A percentile compares a stretch with the other conserved stretches of the same genome.
Conservation (phyloP, 1,140 invertebrate genomes). For the Zaprionus inermis region DNA sequence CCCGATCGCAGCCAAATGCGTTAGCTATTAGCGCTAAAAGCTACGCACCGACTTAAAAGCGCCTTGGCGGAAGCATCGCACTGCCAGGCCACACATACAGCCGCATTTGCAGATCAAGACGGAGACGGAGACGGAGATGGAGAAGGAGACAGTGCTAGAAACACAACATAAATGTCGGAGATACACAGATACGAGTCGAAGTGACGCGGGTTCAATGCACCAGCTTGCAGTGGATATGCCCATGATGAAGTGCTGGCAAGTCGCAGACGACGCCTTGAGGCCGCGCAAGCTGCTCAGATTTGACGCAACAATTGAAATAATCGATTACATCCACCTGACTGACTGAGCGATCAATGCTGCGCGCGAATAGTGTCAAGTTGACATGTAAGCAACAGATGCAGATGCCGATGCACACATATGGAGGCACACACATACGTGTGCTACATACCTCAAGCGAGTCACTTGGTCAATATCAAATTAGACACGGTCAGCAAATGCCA, state of each 20-base stretch:
- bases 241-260: too few relatives aligned
- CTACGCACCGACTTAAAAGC: constrained; percentile 24
- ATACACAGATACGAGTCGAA: constrained; percentile 3
- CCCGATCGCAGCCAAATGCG: constrained; percentile 22
- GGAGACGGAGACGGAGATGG: constrained; percentile 10
- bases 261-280: not conserved
- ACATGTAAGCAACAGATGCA: constrained; percentile 28
- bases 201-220: not conserved
- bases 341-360: constrained; percentile 12
- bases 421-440: constrained; percentile 1
- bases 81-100: constrained; percentile 24
- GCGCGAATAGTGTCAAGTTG: constrained; percentile 34
- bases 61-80: constrained; percentile 58
- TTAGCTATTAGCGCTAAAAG: constrained; percentile 65
- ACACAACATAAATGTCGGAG: not conserved
- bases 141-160: not conserved
- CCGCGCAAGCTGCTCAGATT: not conserved
- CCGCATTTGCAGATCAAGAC: constrained; percentile 3
- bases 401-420: constrained; percentile 4
- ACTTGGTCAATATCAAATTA: constrained; percentile 64
- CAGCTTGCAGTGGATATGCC: too few relatives aligned
- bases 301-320: constrained; percentile 31
- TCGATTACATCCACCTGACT: constrained; percentile 24
- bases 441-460: constrained; percentile 35
- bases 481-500: constrained; percentile 53